These are phyloP conservation scores for Azorinus chamasolen DNA, from an alignment of 2,888 invertebrate genomes.

Conservation along the genomic window DNA sequence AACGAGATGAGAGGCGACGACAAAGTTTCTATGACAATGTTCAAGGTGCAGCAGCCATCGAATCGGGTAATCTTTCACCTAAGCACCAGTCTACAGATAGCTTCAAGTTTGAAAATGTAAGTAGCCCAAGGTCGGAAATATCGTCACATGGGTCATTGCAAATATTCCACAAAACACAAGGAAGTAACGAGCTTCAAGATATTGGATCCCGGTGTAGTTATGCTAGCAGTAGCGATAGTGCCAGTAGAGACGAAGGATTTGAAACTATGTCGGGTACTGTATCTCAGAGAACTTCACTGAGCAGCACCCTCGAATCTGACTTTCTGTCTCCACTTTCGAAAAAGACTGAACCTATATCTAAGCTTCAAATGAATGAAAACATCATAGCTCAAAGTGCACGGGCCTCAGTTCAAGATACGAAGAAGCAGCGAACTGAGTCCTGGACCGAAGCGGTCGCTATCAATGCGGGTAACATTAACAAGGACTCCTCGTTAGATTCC, in stretches of 20 bases:
- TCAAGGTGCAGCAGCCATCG: constrained; percentile 41
- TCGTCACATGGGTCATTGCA: constrained; percentile 33
- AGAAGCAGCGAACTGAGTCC: constrained; percentile 78
- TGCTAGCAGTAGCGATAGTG: constrained; percentile 79
- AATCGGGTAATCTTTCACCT: constrained; percentile 67
- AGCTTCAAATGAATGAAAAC: constrained; percentile 64
- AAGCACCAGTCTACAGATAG: constrained; percentile 32
- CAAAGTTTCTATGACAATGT: constrained; percentile 81
- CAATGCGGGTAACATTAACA: constrained; percentile 60
- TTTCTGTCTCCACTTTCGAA: constrained; percentile 69
- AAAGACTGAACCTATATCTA: constrained; percentile 57
- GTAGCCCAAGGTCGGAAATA: constrained; percentile 63
- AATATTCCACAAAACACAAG: constrained; percentile 67
- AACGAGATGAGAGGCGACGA: constrained; percentile 67
- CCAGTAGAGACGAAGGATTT: constrained; percentile 84
- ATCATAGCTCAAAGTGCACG: constrained; percentile 65
- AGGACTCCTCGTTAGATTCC: constrained; percentile 71
- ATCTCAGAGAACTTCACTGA: constrained; percentile 84
- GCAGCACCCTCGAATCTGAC: constrained; percentile 84
- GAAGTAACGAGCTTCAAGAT: constrained; percentile 75
- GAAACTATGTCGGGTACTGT: constrained; percentile 83
- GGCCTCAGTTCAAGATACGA: constrained; percentile 72
- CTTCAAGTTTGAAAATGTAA: constrained; percentile 48
- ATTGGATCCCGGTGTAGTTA: constrained; percentile 79
- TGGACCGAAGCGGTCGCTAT: constrained; percentile 79